Evolutionary conservation across 2,797 vertebrate species (phyloP).

Genomic region (Labeo calbasu): DNA sequence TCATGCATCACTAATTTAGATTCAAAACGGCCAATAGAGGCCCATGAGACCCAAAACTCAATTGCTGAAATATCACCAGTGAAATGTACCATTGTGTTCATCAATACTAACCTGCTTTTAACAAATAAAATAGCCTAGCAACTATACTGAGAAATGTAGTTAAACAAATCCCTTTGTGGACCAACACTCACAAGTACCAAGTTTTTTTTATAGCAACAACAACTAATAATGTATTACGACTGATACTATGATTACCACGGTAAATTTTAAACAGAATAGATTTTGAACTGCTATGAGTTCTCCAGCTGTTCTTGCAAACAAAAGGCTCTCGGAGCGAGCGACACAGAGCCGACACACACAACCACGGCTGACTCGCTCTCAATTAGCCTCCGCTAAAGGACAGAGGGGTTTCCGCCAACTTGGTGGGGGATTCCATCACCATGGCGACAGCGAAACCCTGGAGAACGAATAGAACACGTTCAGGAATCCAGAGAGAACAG

Average conservation of each 20-base stretch:
- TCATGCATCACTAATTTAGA: not conserved
- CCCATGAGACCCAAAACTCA: not conserved
- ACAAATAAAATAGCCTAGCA: not conserved
- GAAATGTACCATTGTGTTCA: not conserved
- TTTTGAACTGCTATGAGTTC: not conserved
- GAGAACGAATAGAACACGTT: constrained; percentile 67
- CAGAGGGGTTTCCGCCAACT: constrained; percentile 59
- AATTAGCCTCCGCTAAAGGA: constrained; percentile 64
- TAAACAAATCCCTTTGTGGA: not conserved
- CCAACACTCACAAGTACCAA: no score
- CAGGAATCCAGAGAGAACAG: constrained; percentile 63
- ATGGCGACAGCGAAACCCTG: constrained; percentile 71
- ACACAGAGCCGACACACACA: not conserved
- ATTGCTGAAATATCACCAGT: not conserved
- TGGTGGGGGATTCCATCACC: constrained; percentile 72
- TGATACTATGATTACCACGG: not conserved
- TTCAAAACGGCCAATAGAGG: not conserved
- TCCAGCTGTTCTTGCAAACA: not conserved
- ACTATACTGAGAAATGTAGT: not conserved
- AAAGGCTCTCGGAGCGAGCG: not conserved
- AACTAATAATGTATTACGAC: not conserved
- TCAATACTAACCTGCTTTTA: not conserved
- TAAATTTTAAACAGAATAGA: not conserved
- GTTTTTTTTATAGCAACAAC: not conserved
- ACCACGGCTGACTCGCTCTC: constrained; percentile 65